Evolutionary conservation across 2,888 invertebrate genomes (phyloP), one percentile per base, ranked within the genome.

Genomic region (Phania funesta): DNA sequence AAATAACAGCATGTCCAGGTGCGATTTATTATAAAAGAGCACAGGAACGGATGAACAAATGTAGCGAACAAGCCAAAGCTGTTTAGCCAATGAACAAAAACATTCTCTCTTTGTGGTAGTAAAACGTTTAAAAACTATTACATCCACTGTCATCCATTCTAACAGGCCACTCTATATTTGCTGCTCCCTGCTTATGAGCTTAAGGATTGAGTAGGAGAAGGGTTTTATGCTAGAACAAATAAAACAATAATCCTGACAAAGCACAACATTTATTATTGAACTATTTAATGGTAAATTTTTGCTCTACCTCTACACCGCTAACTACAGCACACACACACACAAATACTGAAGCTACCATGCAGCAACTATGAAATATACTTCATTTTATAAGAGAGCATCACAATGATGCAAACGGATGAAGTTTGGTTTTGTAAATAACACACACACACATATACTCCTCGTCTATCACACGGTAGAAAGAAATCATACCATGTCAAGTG

Each of bases 181-280:
- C 38, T 26, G 26, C 38, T 11, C 13, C n/a, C 7, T 3, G 13
- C 22, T 50, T 4, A 9, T 35, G 9, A 2, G 2, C 11, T 35
- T 35, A 41, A 41, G 26, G 16, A 38, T 16, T 7, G 16, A 44
- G 2, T 44, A 18, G 41, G 16, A 44, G 41, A 16, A 6, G 2
- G 11, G 4, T 44, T 44, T 44, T 16, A 44, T 44, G 16, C 41
- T n/a, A 54, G 65, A 70, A 83, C 77, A 84, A 85, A 85, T 84
- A 86, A 86, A 89, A 87, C 86, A 86, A 87, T 88, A 88, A 89
- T 88, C 88, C 88, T 86, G 87, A 88, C 87, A 86, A 88, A 89
- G 89, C 85, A 88, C 86, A 84, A 80, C 87, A 89, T 88, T 88
- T 88, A 88, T 89, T 89, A 88, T 89, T 87, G 89, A 88, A 85